Percentiles rank a stretch among this genome's conserved stretches.
phyloP scores from a whole-genome alignment of 2,797 vertebrate genomes.

The Sphaeramia orbicularis region DNA sequence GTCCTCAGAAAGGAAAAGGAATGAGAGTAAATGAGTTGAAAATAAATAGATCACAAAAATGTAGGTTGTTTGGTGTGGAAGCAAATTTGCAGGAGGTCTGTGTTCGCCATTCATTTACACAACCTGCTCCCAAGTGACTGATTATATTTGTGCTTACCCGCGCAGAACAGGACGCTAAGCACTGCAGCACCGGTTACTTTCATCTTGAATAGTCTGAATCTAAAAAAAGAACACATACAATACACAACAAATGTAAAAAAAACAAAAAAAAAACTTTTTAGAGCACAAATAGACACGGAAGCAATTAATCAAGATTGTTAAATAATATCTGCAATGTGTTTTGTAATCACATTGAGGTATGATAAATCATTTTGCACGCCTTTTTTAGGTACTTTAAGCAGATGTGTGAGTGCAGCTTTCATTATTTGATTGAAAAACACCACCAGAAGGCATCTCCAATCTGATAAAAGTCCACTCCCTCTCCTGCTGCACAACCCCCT shows the following conservation, averaged over 20 bases:
- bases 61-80: slow-evolving; percentile 14
- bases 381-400: too few relatives aligned
- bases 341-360: background rate
- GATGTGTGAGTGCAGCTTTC: background rate
- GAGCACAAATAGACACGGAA: slow-evolving; percentile 5
- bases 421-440: slow-evolving; percentile 3
- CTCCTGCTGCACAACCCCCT: background rate
- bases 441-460: slow-evolving; percentile 19
- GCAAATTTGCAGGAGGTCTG: slow-evolving; percentile 36
- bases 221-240: slow-evolving; percentile 49
- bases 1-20: background rate
- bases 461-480: background rate
- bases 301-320: background rate
- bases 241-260: slow-evolving; percentile 2
- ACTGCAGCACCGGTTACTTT: slow-evolving; percentile 62
- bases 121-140: slow-evolving; percentile 49
- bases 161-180: slow-evolving; percentile 74
- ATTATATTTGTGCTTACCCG: slow-evolving; percentile 76
- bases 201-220: slow-evolving; percentile 71
- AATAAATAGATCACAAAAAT: slow-evolving; percentile 26
- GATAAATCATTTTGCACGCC: background rate
- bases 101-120: slow-evolving; percentile 38
- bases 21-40: slow-evolving; percentile 27
- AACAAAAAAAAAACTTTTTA: slow-evolving; percentile 11
- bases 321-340: background rate